Evolutionary conservation across 2,113 vertebrate genomes (phyloP), one percentile per base, ranked within the genome.

Genomic region (Calypte anna): DNA sequence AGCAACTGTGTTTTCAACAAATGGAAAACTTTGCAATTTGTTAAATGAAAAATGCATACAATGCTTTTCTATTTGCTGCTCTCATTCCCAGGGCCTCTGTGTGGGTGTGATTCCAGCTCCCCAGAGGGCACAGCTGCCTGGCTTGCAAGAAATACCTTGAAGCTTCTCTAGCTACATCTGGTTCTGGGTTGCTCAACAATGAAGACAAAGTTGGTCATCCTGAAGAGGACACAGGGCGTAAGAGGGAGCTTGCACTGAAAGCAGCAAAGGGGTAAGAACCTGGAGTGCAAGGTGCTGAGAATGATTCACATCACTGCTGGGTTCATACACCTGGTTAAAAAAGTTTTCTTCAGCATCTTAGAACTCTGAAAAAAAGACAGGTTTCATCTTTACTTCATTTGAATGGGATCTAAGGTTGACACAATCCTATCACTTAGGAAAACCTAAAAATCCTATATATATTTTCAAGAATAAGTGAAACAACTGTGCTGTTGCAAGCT

Each of bases 191-290:
- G 66, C 53, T 30, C 38, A 66, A 28, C 53, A 54, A 4, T 31
- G 24, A 67, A 66, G 58, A 23, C 51, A 53, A 25, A 25, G 36
- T 5, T 23, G 46, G 38, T 43, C 5, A 14, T 61, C 8, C 59
- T 61, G n/a, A 70, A 53, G 44, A 58, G 13, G 18, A 36, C 67
- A 25, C 38, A 10, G 5, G 11, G 11, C 40, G 11, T 24, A 40
- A 40, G 25, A 61, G 24, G 31, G 64, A 72, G n/a, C 31, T 72
- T 3, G 0, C n/a, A 40, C 6, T 0, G 1, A 33, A 57, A 50
- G 30, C 21, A 10, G 9, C 15, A 38, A 44, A 68, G 20, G 31
- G 30, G 31, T 15, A 57, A 61, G 58, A 51, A 7, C 27, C 12
- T 46, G 33, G 38, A 66, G 38, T 25, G 13, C 27, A 73, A 66